A percentile compares a stretch with the other conserved stretches of the same genome.
phyloP scores from a whole-genome alignment of 2,113 vertebrate species.

The Delphinus delphis region DNA sequence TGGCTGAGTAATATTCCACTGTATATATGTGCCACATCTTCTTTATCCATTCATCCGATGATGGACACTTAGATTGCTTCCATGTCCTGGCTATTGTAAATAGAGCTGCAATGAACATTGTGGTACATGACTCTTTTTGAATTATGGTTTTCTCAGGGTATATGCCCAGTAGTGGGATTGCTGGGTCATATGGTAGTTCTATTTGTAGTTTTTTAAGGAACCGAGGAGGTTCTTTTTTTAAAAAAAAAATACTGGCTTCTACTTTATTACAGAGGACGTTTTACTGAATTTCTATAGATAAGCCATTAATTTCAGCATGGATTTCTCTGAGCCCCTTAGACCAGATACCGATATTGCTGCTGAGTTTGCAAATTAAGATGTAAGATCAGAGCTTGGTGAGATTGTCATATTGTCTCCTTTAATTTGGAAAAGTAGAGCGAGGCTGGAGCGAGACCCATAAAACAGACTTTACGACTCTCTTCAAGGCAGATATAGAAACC shows the following conservation, averaged over 20 bases:
- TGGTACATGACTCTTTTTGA: too few species aligned
- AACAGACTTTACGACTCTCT: slow-evolving; percentile 90
- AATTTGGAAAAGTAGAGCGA: slow-evolving; percentile 87
- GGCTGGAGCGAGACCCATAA: slow-evolving; percentile 88
- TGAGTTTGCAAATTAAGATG: slow-evolving; percentile 86
- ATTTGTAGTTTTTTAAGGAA: too few species aligned
- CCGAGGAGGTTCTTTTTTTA: neutral
- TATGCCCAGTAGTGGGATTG: too few species aligned
- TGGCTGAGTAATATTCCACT: too few species aligned
- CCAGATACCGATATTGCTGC: slow-evolving; percentile 69
- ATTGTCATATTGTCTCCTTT: slow-evolving; percentile 92
- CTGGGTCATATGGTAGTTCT: too few species aligned
- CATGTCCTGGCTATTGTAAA: too few species aligned
- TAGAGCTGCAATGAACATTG: too few species aligned
- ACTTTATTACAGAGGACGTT: slow-evolving; percentile 50
- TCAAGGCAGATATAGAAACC: slow-evolving; percentile 85
- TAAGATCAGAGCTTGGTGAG: slow-evolving; percentile 88
- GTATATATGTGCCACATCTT: too few species aligned
- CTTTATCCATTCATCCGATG: too few species aligned
- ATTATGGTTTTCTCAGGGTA: too few species aligned
- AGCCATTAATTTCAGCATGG: slow-evolving; percentile 68
- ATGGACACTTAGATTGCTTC: too few species aligned
- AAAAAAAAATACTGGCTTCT: slow-evolving; percentile 1
- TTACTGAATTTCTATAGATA: slow-evolving; percentile 47
- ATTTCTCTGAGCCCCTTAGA: slow-evolving; percentile 72